phyloP scores from a whole-genome alignment of 1,140 invertebrate species.

The Hyposmocoma kahamanoa region DNA sequence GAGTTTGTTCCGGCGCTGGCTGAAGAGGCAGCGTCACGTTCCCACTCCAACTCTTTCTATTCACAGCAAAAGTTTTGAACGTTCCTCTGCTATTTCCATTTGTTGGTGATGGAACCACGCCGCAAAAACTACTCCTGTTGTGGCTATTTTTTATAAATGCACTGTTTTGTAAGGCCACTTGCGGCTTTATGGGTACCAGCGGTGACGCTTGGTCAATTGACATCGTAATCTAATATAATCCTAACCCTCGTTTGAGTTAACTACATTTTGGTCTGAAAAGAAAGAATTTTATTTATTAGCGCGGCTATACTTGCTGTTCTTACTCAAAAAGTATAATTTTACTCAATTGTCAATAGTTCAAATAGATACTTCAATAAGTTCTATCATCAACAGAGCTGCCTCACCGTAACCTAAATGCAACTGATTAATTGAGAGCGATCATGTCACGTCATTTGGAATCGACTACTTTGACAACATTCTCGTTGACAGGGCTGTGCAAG shows the following conservation, averaged over 20 bases:
- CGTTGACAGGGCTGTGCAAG: constrained; percentile 21
- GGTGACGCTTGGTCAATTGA: constrained; percentile 70
- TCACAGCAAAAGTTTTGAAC: constrained; percentile 67
- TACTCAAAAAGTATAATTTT: no score
- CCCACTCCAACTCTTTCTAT: constrained; percentile 73
- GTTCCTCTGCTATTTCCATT: constrained; percentile 61
- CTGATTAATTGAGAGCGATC: constrained; percentile 15
- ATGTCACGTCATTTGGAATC: constrained; percentile 12
- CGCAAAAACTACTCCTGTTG: constrained; percentile 69
- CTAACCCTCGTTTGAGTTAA: constrained; percentile 45
- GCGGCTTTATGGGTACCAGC: constrained; percentile 70
- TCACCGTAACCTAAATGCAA: constrained; percentile 13
- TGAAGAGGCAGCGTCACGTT: constrained; percentile 69
- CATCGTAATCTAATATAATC: constrained; percentile 55
- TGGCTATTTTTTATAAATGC: constrained; percentile 71
- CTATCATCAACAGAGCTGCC: constrained; percentile 51
- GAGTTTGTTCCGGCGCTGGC: constrained; percentile 49
- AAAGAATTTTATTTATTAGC: constrained; percentile 37
- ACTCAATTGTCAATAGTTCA: background rate
- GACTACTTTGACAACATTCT: constrained; percentile 27
- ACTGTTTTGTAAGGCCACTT: constrained; percentile 64
- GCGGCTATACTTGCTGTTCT: no score
- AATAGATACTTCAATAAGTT: constrained; percentile 19
- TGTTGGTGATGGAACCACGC: constrained; percentile 50
- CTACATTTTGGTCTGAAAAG: constrained; percentile 69